These are phyloP conservation scores for Dasysyrphus tricinctus DNA, from an alignment of 2,888 invertebrate genomes.

Conservation along the genomic window DNA sequence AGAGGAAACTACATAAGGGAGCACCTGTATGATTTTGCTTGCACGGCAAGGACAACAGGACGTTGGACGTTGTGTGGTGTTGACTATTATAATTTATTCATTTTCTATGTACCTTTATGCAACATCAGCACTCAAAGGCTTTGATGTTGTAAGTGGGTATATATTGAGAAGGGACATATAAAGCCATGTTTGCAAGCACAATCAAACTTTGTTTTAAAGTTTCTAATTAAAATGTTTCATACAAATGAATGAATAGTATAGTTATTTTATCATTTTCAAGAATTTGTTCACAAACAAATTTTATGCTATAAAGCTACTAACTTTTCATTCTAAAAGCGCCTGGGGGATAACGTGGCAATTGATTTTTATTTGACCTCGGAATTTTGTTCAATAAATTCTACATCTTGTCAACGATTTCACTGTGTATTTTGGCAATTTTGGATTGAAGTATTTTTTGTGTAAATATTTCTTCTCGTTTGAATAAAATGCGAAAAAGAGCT, in stretches of 20 bases:
- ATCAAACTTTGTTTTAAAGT: not conserved
- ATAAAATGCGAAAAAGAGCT: no score
- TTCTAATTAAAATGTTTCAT: not conserved
- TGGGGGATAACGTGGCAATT: no score
- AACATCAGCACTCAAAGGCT: not conserved
- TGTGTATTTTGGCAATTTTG: no score
- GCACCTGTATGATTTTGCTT: conserved; percentile 66
- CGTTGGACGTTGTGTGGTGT: conserved; percentile 18
- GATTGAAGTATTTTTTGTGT: no score
- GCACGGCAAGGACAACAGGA: conserved; percentile 23
- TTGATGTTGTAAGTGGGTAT: not conserved
- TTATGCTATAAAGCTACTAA: no score
- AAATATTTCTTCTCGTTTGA: no score
- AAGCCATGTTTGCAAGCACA: not conserved
- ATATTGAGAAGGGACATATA: not conserved
- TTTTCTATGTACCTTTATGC: conserved; percentile 14
- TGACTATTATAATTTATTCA: conserved; percentile 61
- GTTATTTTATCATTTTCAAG: not conserved
- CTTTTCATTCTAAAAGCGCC: no score
- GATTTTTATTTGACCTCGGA: no score
- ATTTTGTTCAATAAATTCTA: no score
- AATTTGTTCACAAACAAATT: not conserved
- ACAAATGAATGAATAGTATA: not conserved
- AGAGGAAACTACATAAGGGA: not conserved
- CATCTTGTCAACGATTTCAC: no score